Evolutionary conservation across 2,888 invertebrate species (phyloP), one percentile per base, ranked within the genome.

Genomic region (Andrena marginata): DNA sequence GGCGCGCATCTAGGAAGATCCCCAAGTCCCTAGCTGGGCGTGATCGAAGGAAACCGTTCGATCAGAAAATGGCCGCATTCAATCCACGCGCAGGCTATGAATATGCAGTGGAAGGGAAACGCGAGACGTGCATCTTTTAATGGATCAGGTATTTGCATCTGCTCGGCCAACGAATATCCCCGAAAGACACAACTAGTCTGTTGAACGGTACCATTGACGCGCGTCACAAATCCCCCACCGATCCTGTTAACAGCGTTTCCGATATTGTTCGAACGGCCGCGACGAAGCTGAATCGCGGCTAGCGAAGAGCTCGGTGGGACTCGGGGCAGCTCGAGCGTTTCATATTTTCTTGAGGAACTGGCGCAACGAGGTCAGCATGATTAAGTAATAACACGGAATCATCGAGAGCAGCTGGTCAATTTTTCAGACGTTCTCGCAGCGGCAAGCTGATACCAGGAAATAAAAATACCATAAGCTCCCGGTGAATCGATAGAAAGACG

Each of bases 401-500:
- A 67, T 71, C 71, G 65, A 68, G 68, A 54, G 56, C 60, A 33
- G 65, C 71, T 49, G 80, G 35, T 80, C 48, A 80, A 80, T 80
- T 80, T 72, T 72, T 80, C 72, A 80, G 20, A 2, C 23, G 69
- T 23, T 49, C 63, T 48, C 29, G 56, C 62, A 33, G 48, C 33
- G 56, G 63, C 48, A 62, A 56, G 49, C 73, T 42, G 33, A 7
- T 20, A 68, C 67, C 48, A 48, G 80, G 80, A 73, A 80, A 80
- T 80, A 80, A 80, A 80, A 73, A 59, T 68, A 63, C 68, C 68
- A 80, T 72, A 77, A 82, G 67, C 87, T 85, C 80, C 42, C 85
- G 87, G 84, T 70, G 89, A 90, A 91, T 91, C 91, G 90, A 91
- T 92, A 90, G 87, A 86, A 80, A 87, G 90, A 90, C 90, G 88